Conservation (phyloP, 2,113 vertebrate genomes). For the Toxotes chatareus region DNA sequence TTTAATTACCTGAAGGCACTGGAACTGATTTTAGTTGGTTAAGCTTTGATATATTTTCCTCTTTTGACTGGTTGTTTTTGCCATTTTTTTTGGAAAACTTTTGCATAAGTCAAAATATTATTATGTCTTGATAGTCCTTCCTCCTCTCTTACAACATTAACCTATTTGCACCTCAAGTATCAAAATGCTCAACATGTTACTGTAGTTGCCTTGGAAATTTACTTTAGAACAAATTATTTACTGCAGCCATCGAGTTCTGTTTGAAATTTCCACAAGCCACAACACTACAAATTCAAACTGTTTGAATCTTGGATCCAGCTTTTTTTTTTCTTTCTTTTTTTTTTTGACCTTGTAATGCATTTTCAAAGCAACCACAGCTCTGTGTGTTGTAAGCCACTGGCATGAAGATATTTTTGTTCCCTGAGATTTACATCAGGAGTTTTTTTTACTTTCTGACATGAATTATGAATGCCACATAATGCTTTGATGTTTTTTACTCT, state of each 20-base stretch:
- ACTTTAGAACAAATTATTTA: not conserved
- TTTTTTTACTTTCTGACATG: not conserved
- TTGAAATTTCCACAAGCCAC: not conserved
- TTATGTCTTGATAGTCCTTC: not conserved
- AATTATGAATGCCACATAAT: not conserved
- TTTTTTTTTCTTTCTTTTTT: not conserved
- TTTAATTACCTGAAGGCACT: too few relatives aligned
- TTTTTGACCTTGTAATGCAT: not conserved
- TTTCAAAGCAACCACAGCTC: slow-evolving; percentile 8
- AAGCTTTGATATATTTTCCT: not conserved
- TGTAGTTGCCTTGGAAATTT: not conserved
- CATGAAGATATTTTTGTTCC: not conserved
- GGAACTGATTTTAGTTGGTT: not conserved
- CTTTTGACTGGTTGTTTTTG: not conserved
- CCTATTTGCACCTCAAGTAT: not conserved
- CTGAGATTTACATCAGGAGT: not conserved
- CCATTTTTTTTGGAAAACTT: not conserved
- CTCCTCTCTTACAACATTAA: not conserved
- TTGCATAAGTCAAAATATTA: not conserved
- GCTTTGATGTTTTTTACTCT: not conserved
- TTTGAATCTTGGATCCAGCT: not conserved
- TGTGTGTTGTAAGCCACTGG: not conserved
- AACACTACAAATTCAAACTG: not conserved
- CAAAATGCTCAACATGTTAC: not conserved
- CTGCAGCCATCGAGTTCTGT: not conserved